Evolutionary conservation across 2,888 invertebrate species (phyloP).

Genomic region (Buathra laborator): DNA sequence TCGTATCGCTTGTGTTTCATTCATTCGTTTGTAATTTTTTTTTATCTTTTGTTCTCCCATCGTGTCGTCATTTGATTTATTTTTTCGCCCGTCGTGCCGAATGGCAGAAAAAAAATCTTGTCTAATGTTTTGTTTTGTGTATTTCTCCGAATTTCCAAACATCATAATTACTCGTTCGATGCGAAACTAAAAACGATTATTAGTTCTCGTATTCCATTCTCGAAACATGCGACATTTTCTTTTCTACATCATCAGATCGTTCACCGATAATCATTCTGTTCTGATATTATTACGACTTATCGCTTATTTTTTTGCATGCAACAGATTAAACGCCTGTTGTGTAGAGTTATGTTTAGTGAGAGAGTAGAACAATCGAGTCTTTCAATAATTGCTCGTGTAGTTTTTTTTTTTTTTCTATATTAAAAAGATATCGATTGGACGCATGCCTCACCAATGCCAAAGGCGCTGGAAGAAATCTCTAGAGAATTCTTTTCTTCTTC

Average conservation of each 20-base stretch:
- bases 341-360: constrained; percentile 43
- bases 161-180: neutral
- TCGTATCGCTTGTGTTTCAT: neutral
- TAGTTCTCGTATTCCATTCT: constrained; percentile 10
- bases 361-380: constrained; percentile 43
- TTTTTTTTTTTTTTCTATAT: constrained; percentile 8
- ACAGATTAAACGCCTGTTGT: constrained; percentile 60
- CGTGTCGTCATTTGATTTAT: neutral
- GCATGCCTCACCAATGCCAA: constrained; percentile 65
- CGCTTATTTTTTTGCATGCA: constrained; percentile 56
- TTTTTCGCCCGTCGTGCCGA: neutral
- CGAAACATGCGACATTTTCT: constrained; percentile 42
- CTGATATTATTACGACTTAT: constrained; percentile 28
- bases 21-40: constrained; percentile 6
- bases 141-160: constrained; percentile 22
- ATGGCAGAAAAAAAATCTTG: neutral
- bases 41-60: constrained; percentile 50
- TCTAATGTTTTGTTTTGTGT: constrained; percentile 33
- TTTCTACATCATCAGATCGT: constrained; percentile 60
- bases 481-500: neutral
- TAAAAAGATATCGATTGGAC: constrained; percentile 27
- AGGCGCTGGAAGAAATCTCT: constrained; percentile 29
- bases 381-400: constrained; percentile 22
- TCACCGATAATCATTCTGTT: constrained; percentile 55
- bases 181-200: neutral